Percentiles rank a stretch among this genome's conserved stretches.
These are phyloP conservation scores for Platycnemis pennipes DNA, from an alignment of 2,888 invertebrate genomes.

Conservation along the genomic window DNA sequence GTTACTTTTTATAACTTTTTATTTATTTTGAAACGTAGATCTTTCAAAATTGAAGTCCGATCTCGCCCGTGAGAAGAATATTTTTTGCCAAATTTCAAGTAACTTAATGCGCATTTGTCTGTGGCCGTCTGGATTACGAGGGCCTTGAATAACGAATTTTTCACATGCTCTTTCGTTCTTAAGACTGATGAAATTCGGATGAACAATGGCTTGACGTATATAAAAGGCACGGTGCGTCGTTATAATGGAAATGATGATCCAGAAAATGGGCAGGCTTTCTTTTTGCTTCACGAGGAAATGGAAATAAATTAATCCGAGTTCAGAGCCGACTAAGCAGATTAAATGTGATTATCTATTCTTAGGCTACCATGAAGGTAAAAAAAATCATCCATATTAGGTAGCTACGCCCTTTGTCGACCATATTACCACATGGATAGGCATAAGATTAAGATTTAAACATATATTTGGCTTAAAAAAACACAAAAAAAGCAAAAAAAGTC, in stretches of 20 bases:
- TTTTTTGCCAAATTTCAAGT: not conserved
- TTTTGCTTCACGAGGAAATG: not conserved
- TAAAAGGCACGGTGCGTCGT: not conserved
- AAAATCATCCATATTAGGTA: too few species aligned
- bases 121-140: not conserved
- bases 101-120: not conserved
- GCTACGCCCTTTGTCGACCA: too few species aligned
- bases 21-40: not conserved
- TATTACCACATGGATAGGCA: too few species aligned
- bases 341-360: not conserved
- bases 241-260: not conserved
- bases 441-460: too few species aligned
- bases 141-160: not conserved
- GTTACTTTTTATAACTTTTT: too few species aligned
- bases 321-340: not conserved
- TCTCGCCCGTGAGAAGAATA: not conserved
- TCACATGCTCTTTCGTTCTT: not conserved
- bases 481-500: too few species aligned
- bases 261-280: not conserved
- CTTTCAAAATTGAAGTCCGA: not conserved
- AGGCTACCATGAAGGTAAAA: too few species aligned
- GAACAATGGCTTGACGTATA: not conserved
- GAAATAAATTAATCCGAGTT: constrained; percentile 6
- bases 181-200: not conserved
- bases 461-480: too few species aligned